Evolutionary conservation across 1,140 invertebrate species (phyloP).

Genomic region (Brachionus koreanus): DNA sequence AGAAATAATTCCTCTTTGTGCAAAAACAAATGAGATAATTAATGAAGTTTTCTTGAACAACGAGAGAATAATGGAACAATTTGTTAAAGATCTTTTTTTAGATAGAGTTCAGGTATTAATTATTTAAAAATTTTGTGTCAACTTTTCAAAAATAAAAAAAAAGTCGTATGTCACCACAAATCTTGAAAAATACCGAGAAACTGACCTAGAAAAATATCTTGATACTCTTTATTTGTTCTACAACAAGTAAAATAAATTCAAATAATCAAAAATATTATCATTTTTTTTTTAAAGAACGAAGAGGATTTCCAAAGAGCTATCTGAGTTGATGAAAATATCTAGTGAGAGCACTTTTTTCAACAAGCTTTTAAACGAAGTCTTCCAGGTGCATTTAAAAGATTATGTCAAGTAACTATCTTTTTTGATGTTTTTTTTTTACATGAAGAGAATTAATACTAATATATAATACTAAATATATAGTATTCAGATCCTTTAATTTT

Average conservation of each 20-base stretch:
- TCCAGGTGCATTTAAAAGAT: slow-evolving; percentile 71
- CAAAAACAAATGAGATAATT: slow-evolving; percentile 80
- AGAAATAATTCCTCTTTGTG: slow-evolving; percentile 82
- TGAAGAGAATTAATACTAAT: neutral
- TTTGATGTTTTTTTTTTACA: neutral
- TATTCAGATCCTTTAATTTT: too few species aligned
- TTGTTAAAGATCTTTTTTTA: slow-evolving; percentile 92
- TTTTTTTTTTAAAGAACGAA: slow-evolving; percentile 62
- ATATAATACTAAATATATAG: neutral
- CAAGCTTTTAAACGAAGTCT: slow-evolving; percentile 77
- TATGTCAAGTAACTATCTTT: slow-evolving; percentile 67
- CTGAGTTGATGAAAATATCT: slow-evolving; percentile 69
- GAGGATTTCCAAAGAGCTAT: slow-evolving; percentile 70
- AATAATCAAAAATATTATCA: too few species aligned
- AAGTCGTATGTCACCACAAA: slow-evolving; percentile 46
- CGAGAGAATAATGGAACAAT: slow-evolving; percentile 94
- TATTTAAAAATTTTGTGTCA: neutral
- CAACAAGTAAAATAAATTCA: slow-evolving; percentile 66
- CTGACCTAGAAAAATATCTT: slow-evolving; percentile 69
- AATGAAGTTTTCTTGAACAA: slow-evolving; percentile 91
- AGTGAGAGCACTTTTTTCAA: slow-evolving; percentile 73
- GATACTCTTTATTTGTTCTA: slow-evolving; percentile 82
- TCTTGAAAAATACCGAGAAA: slow-evolving; percentile 48
- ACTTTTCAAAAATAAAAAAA: neutral
- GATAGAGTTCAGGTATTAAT: slow-evolving; percentile 70